Evolutionary conservation across 2,888 invertebrate genomes (phyloP).

Genomic region (Xestia c-nigrum): DNA sequence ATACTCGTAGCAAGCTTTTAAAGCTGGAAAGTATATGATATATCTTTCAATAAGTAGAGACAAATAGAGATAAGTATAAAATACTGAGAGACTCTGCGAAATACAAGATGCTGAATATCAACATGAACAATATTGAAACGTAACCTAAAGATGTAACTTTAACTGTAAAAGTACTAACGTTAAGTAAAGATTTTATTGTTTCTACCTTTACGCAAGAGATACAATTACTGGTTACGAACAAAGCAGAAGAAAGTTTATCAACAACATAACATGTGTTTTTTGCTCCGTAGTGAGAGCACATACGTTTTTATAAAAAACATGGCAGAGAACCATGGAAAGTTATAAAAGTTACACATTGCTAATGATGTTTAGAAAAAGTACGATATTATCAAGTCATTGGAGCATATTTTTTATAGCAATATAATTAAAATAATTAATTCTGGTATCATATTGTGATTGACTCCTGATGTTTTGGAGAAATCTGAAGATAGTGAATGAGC

Average conservation of each 20-base stretch:
- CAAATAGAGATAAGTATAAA: too few relatives aligned
- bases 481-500: conserved; percentile 1
- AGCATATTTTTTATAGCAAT: conserved; percentile 28
- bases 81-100: neutral
- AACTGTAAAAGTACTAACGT: conserved; percentile 15
- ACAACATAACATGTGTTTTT: conserved; percentile 53
- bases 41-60: neutral
- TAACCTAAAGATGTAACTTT: neutral
- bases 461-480: conserved; percentile 41
- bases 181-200: conserved; percentile 26
- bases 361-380: conserved; percentile 54
- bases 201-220: conserved; percentile 38
- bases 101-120: neutral
- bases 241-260: conserved; percentile 61
- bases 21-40: neutral
- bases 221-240: conserved; percentile 52
- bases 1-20: too few relatives aligned
- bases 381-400: conserved; percentile 30
- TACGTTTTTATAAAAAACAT: conserved; percentile 49
- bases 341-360: conserved; percentile 46
- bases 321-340: conserved; percentile 56
- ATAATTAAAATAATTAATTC: conserved; percentile 41
- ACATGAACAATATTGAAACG: neutral
- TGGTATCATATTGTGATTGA: conserved; percentile 34
- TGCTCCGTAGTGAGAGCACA: conserved; percentile 56